Conservation (phyloP, 2,113 vertebrate genomes). For the Heteronetta atricapilla region DNA sequence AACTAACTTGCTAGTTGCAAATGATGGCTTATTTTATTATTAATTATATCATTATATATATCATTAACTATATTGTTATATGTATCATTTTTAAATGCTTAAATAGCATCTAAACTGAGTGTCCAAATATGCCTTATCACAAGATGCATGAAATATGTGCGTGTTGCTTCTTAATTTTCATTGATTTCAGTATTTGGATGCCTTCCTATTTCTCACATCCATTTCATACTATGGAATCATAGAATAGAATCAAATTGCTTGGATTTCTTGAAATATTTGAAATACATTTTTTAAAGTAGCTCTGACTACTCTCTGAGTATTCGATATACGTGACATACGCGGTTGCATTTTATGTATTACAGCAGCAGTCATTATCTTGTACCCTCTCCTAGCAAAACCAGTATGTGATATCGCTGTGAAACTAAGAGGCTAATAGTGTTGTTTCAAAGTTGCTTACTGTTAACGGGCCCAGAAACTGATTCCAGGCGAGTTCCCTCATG, state of each 20-base stretch:
- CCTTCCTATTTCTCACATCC: not conserved
- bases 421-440: not conserved
- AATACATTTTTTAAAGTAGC: not conserved
- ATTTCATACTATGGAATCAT: not conserved
- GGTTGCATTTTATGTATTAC: not conserved
- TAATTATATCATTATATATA: not conserved
- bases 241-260: not conserved
- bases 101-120: fast-evolving
- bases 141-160: not conserved
- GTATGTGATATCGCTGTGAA: not conserved
- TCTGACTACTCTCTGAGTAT: not conserved
- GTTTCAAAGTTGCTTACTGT: not conserved
- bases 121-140: not conserved
- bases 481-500: not conserved
- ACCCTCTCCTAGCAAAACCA: not conserved
- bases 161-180: not conserved
- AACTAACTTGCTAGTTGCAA: not conserved
- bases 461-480: not conserved
- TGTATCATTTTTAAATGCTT: not conserved
- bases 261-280: not conserved
- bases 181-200: not conserved
- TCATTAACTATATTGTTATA: too few species aligned
- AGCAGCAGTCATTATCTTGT: not conserved
- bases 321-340: fast-evolving
- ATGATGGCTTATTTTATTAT: not conserved